Percentiles rank a stretch among this genome's conserved stretches.
These are phyloP conservation scores for Emys orbicularis DNA, from an alignment of 2,797 vertebrate species.

Conservation along the genomic window DNA sequence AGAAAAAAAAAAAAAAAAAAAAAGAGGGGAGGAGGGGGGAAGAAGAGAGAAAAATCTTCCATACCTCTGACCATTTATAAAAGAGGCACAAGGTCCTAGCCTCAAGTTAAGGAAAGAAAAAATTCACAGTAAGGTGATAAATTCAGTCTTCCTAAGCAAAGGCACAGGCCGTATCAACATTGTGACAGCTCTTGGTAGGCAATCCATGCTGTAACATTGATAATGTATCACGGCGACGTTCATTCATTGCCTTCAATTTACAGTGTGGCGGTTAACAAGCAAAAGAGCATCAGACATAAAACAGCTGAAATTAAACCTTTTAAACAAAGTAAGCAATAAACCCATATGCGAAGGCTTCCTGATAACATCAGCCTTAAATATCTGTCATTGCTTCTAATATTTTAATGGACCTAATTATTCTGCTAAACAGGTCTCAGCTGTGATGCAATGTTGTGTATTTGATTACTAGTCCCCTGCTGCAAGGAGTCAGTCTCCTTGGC, in stretches of 20 bases:
- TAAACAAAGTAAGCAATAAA: background rate
- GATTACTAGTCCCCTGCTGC: background rate
- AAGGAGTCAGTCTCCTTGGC: background rate
- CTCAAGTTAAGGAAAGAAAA: background rate
- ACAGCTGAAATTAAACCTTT: background rate
- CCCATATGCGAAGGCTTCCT: background rate
- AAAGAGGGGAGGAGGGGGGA: background rate
- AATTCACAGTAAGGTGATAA: conserved; percentile 16
- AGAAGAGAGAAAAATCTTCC: background rate
- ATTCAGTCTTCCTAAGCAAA: rapidly evolving
- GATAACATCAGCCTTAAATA: background rate
- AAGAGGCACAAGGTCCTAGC: background rate
- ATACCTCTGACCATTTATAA: conserved; percentile 5
- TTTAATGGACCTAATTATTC: background rate
- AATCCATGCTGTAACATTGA: conserved; percentile 16
- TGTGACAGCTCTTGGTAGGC: background rate
- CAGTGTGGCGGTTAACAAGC: background rate
- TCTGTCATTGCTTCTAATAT: background rate
- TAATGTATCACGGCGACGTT: background rate
- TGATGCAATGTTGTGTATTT: background rate
- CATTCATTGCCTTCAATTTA: conserved; percentile 29
- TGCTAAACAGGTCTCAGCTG: background rate
- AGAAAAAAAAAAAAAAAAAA: background rate
- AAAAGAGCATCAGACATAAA: background rate
- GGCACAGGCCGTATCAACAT: conserved; percentile 18